Base-by-base conservation (phyloP, 2,888 invertebrate genomes). In the Creontiades dilutus region DNA sequence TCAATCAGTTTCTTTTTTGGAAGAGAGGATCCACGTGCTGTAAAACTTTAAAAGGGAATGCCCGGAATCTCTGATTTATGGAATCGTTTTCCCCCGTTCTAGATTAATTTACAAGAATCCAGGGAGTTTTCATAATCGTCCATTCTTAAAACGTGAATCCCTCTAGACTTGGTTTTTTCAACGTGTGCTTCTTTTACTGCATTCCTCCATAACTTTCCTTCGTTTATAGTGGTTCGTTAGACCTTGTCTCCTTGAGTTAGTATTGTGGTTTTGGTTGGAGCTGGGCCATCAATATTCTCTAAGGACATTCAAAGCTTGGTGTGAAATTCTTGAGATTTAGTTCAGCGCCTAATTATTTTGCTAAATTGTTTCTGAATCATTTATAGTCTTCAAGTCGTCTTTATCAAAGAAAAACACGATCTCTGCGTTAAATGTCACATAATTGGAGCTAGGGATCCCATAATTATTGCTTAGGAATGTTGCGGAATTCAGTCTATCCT, bases 1-100 rank as follows among this genome's bases (percentile, higher is more conserved):
- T 80, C 37, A 80, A 80, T 80, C 19, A 80, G 80, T 46, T 48
- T 80, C 37, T 46, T 80, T 80, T 80, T 46, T 48, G 11, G 61
- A 16, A 23, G 68, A 68, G 68, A 27, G 23, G 68, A 27, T 27
- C 23, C 68, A 68, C 68, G 68, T 68, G 68, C 68, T 68, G 68
- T 23, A 1, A 68, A 68, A 68, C 0, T 27, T 23, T 7, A 68
- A 68, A 27, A 19, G 68, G 57, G n/a, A 57, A 57, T 16, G 57
- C 57, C n/a, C 57, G n/a, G n/a, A 23, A 19, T 68, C 23, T 68
- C 19, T 68, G 68, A 68, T 68, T 68, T 27, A 68, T 23, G 19
- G 68, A 23, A 68, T 68, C 68, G 23, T 68, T 23, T 68, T 68
- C 23, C 68, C 23, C 11, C 23, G 7, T 68, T 19, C 13, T 12